Percentiles rank a stretch among this genome's conserved stretches.
Conservation (phyloP, 2,797 vertebrate genomes). For the Carduelis carduelis region DNA sequence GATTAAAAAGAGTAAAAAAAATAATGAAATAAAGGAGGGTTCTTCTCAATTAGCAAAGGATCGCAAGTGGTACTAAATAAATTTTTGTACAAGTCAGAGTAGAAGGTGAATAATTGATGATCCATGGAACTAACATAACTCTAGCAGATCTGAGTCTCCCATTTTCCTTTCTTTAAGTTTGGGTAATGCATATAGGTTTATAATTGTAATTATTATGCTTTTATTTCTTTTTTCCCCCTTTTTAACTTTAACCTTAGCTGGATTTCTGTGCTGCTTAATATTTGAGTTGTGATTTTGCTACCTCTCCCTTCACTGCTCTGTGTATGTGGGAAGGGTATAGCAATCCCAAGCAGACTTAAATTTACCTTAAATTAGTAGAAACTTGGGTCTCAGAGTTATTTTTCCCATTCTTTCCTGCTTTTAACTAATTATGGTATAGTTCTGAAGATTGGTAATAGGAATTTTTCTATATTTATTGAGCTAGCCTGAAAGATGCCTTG, state of each 20-base stretch:
- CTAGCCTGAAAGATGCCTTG: neutral
- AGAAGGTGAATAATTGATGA: neutral
- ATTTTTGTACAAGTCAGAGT: neutral
- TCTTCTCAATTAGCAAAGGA: neutral
- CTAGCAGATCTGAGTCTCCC: neutral
- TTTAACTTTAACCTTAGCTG: neutral
- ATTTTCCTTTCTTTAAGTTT: neutral
- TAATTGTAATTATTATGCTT: neutral
- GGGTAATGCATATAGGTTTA: neutral
- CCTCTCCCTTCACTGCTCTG: neutral
- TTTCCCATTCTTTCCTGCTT: neutral
- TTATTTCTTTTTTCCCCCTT: rapidly evolving
- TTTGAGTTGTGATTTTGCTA: neutral
- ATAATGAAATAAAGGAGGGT: neutral
- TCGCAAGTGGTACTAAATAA: neutral
- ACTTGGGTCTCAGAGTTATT: neutral
- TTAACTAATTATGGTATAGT: neutral
- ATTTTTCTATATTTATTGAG: neutral
- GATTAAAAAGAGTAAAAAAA: neutral
- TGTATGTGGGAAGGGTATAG: neutral
- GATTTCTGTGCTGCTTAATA: neutral
- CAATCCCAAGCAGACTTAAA: neutral
- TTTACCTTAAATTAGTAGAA: neutral
- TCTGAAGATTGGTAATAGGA: neutral
- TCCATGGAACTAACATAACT: neutral